Evolutionary conservation across 2,113 vertebrate genomes (phyloP), one percentile per base, ranked within the genome.

Genomic region (Ifrita kowaldi): DNA sequence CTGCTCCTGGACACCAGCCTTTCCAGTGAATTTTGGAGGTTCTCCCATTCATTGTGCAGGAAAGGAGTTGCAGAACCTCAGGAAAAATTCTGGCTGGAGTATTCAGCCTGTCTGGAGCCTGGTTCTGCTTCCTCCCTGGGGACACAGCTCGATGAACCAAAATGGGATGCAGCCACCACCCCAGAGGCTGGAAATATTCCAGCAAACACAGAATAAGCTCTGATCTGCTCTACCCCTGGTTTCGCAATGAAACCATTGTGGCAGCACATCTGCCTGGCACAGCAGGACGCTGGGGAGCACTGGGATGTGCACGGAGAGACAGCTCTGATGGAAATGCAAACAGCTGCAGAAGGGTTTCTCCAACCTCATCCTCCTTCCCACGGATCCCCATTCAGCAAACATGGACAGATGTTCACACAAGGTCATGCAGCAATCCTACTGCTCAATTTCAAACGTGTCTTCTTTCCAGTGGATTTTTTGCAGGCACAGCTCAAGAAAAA

Each of bases 231-330:
- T 30, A 17, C 13, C 22, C 39, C 16, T 50, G 33, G 44, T 60
- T 75, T 79, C 56, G 55, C 56, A 28, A 5, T 1, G 2, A 41
- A 35, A 50, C 28, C 11, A 79, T 9, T 8, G 24, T 35, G 28
- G 39, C 19, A 74, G 77, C 50, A 75, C 60, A 39, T 39, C 65
- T 87, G 42, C 42, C 30, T 1, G 17, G 37, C 64, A 27, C 27
- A 20, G 82, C 76, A 87, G 57, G 78, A 15, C 5, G 1, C 4
- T 9, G 67, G 22, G 15, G 21, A 49, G 35, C 17, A 13, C 55
- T 5, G 21, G n/a, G 49, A 55, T 2, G 16, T 8, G 55, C 35
- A 30, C 0, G 0, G 0, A 15, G 78, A 75, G 21, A 41, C 56
- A 70, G 41, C 28, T 41, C 50, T 18, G 68, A 20, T 7, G 33